Conservation (phyloP, 2,113 vertebrate genomes). For the Oncorhynchus kisutch region DNA sequence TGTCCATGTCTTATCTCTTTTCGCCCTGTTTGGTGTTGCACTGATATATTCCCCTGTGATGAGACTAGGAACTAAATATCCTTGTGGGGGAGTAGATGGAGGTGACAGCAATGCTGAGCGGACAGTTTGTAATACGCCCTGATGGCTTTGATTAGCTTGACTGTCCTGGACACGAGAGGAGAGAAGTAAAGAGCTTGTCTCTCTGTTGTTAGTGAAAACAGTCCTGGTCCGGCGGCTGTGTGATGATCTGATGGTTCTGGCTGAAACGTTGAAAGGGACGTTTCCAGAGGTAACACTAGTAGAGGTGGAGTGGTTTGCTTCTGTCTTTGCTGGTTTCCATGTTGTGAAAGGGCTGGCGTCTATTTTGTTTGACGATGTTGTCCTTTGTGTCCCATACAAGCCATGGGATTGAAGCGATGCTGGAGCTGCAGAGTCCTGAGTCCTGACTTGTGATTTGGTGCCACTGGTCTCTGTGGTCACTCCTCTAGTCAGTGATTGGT, state of each 20-base stretch:
- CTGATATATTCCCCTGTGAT: conserved; percentile 47
- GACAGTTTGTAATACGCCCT: conserved; percentile 32
- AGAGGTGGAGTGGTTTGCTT: background rate
- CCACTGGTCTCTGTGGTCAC: conserved; percentile 1
- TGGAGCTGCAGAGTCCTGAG: conserved; percentile 24
- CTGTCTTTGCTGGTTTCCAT: conserved; percentile 16
- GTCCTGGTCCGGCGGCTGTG: conserved; percentile 13
- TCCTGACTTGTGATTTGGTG: conserved; percentile 23
- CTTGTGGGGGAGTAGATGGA: conserved; percentile 23
- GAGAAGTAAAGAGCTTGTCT: conserved; percentile 37
- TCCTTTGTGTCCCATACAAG: conserved; percentile 17
- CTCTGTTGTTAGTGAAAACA: conserved; percentile 22
- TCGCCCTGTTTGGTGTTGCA: conserved; percentile 19
- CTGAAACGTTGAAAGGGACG: conserved; percentile 22
- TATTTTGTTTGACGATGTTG: background rate
- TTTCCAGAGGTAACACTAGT: conserved; percentile 13
- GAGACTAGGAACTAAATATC: conserved; percentile 47
- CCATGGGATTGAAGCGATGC: conserved; percentile 7
- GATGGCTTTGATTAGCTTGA: conserved; percentile 49
- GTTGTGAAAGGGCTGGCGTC: background rate
- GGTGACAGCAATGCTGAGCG: conserved; percentile 45
- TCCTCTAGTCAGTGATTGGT: background rate
- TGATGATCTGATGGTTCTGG: background rate
- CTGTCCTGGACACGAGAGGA: conserved; percentile 27
- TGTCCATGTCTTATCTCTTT: conserved; percentile 18